Percentiles rank a stretch among this genome's conserved stretches.
Evolutionary conservation across 2,888 invertebrate species (phyloP).

Genomic region (Sussaba pulchella): DNA sequence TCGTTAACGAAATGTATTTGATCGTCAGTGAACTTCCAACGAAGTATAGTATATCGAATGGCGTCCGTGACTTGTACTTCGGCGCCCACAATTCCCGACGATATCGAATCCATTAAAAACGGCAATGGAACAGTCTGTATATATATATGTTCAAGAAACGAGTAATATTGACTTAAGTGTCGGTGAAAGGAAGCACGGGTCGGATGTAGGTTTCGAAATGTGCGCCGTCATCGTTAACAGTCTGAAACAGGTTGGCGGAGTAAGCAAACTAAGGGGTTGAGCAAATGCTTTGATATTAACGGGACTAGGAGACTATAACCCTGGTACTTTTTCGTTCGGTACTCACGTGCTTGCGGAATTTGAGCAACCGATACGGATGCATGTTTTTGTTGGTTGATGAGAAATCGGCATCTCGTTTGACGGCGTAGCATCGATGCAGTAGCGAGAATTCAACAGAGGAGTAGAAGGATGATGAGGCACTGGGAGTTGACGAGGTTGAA

Average conservation of each 20-base stretch:
- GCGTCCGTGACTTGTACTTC: constrained; percentile 11
- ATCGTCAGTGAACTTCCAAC: background rate
- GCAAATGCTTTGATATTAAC: constrained; percentile 4
- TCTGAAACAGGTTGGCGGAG: constrained; percentile 2
- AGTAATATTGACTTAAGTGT: constrained; percentile 7
- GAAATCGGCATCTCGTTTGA: constrained; percentile 10
- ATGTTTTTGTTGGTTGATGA: constrained; percentile 1
- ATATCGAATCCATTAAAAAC: background rate
- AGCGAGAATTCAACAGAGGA: constrained; percentile 29
- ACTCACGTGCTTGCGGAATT: too few species aligned
- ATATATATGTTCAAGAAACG: background rate
- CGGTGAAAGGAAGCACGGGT: background rate
- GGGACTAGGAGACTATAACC: constrained; percentile 71
- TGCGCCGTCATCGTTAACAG: constrained; percentile 32
- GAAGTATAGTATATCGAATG: background rate
- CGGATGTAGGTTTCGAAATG: constrained; percentile 16
- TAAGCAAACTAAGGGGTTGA: background rate
- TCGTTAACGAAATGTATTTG: background rate
- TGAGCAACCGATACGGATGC: too few species aligned
- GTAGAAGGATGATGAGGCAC: constrained; percentile 36
- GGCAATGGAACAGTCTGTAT: background rate
- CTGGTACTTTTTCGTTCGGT: constrained; percentile 75
- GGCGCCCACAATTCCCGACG: background rate
- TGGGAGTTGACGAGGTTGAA: constrained; percentile 66
- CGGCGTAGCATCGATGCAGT: constrained; percentile 25